Conservation (phyloP, 2,797 vertebrate genomes). For the Xenopus petersii region DNA sequence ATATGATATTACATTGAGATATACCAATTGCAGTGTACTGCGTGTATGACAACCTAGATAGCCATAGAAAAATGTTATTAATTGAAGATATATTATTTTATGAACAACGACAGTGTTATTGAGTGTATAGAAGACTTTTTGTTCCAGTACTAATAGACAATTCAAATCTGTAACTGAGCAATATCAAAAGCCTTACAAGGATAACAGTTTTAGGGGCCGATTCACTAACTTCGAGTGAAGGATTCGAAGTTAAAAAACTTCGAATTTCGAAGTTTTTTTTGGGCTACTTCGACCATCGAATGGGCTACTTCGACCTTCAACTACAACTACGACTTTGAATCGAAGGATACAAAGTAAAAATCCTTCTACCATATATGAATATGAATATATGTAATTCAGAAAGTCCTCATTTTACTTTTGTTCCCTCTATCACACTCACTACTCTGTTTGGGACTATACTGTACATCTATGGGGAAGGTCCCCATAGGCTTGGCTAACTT, state of each 20-base stretch:
- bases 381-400: constrained; percentile 42
- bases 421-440: constrained; percentile 56
- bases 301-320: too few relatives aligned
- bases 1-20: too few relatives aligned
- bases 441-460: constrained; percentile 53
- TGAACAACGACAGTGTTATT: constrained; percentile 49
- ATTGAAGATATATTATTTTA: constrained; percentile 11
- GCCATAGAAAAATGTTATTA: neutral
- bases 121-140: constrained; percentile 53
- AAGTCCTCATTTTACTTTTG: constrained; percentile 52
- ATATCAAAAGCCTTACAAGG: constrained; percentile 34
- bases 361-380: too few relatives aligned
- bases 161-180: neutral
- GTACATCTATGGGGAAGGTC: constrained; percentile 56
- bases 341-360: too few relatives aligned
- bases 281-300: too few relatives aligned
- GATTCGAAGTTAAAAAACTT: too few relatives aligned
- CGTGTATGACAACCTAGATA: neutral
- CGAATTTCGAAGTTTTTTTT: too few relatives aligned
- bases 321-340: too few relatives aligned
- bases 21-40: too few relatives aligned
- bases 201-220: constrained; percentile 30
- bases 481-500: too few relatives aligned
- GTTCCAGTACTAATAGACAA: constrained; percentile 20
- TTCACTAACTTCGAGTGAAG: too few relatives aligned